phyloP scores from a whole-genome alignment of 2,888 invertebrate species.

The Napeogenes inachia region DNA sequence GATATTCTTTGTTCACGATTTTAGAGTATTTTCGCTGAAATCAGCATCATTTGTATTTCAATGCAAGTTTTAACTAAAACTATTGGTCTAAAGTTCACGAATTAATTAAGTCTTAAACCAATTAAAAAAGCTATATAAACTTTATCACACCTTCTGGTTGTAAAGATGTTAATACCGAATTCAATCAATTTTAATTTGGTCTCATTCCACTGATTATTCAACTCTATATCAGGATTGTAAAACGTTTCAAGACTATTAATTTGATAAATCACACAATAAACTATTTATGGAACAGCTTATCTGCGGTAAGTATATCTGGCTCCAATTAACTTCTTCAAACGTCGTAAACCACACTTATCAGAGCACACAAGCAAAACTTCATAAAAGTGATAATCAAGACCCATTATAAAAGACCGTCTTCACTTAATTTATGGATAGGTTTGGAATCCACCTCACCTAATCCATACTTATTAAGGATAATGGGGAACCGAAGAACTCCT shows the following conservation, averaged over 20 bases:
- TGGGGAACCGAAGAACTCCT: conserved; percentile 71
- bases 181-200: too few species aligned
- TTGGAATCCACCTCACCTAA: conserved; percentile 60
- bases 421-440: conserved; percentile 60
- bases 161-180: too few species aligned
- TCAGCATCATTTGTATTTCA: too few species aligned
- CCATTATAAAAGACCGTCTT: conserved; percentile 63
- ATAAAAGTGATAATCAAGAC: conserved; percentile 62
- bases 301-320: conserved; percentile 36
- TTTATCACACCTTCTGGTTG: too few species aligned
- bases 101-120: too few species aligned
- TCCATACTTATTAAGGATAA: conserved; percentile 76
- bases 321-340: conserved; percentile 57
- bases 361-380: conserved; percentile 52
- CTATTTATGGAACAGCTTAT: conserved; percentile 36
- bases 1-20: too few species aligned
- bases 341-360: conserved; percentile 66
- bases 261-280: conserved; percentile 34
- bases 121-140: too few species aligned
- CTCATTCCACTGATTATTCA: too few species aligned
- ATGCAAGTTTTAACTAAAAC: too few species aligned
- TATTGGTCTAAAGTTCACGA: too few species aligned
- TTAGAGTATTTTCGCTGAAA: too few species aligned
- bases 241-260: conserved; percentile 21
- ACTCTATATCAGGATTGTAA: too few species aligned